Evolutionary conservation across 2,888 invertebrate species (phyloP), one percentile per base, ranked within the genome.

Genomic region (Augochlorella aurata): DNA sequence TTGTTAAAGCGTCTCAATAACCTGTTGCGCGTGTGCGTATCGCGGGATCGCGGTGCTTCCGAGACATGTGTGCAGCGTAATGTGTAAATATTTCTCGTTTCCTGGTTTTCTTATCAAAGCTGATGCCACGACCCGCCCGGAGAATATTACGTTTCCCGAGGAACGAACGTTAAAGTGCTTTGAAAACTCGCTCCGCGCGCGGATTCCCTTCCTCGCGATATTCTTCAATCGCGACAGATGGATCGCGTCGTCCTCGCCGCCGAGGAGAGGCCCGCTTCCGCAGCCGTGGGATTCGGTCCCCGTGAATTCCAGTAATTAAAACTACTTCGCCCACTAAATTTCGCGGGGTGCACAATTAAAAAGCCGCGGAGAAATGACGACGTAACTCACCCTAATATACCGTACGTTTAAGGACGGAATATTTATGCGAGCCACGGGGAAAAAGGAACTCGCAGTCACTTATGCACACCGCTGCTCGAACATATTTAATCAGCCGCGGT

Each of bases 111-210:
- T 78, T 82, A 58, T 70, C 77, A 75, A 77, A 74, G 49, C 54
- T 69, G 73, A 69, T 72, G 74, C 58, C 24, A 61, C 52, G 14
- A 49, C 18, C 49, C 70, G 47, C 18, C 49, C 44, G 66, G 52
- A 58, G 77, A 79, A 82, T 85, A 86, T 86, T 83, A 75, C 79
- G 65, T 54, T 63, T 58, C 52, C n/a, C 54, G 10, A 47, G 61
- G 54, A 75, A 81, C 66, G 65, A 45, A 61, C 66, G 73, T 65
- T 71, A 58, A 82, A 76, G 67, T 65, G 67, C 61, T 45, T 69
- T 71, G 49, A 68, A 77, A 68, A 77, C 29, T 49, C n/a, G 38
- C 29, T 10, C 12, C 14, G 18, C n/a, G 38, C 38, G 38, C 38
- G 38, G n/a, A 24, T 21, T 44, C 18, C 21, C 38, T 38, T 65